Percentiles rank a stretch among this genome's conserved stretches.
Conservation (phyloP, 1,140 invertebrate species). For the Varroa destructor region DNA sequence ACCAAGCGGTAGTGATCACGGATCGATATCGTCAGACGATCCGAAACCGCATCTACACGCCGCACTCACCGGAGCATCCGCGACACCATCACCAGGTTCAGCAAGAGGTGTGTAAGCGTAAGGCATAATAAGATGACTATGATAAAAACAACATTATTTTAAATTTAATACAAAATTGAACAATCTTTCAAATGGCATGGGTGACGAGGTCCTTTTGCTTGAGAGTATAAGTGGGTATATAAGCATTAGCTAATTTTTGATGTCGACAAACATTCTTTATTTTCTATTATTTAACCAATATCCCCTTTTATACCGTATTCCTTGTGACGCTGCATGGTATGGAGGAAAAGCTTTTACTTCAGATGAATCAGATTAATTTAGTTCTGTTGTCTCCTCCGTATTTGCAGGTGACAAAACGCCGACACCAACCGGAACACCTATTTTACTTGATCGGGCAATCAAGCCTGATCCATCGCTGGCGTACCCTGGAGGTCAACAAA, state of each 20-base stretch:
- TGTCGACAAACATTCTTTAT: too few relatives aligned
- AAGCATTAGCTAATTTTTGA: too few relatives aligned
- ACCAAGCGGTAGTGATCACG: conserved; percentile 21
- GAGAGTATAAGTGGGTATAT: too few relatives aligned
- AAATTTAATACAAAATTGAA: too few relatives aligned
- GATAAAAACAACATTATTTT: too few relatives aligned
- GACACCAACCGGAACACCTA: conserved; percentile 5
- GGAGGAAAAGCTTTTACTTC: too few relatives aligned
- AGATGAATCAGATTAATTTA: too few relatives aligned
- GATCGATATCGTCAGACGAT: conserved; percentile 26
- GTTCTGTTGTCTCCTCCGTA: not conserved
- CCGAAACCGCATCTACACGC: conserved; percentile 22
- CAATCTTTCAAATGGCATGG: too few relatives aligned
- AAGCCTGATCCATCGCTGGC: conserved; percentile 15
- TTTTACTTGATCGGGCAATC: not conserved
- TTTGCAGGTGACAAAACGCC: conserved; percentile 18
- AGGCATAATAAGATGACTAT: not conserved
- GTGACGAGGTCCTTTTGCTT: too few relatives aligned
- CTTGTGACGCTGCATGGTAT: too few relatives aligned
- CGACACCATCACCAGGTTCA: conserved; percentile 16
- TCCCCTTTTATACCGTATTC: too few relatives aligned
- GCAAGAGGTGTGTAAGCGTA: not conserved
- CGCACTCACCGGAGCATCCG: conserved; percentile 6
- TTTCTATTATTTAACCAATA: too few relatives aligned
- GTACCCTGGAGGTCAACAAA: not conserved